Percentiles rank a stretch among this genome's conserved stretches.
Conservation (phyloP, 2,888 invertebrate genomes). For the Harpalus rufipes region DNA sequence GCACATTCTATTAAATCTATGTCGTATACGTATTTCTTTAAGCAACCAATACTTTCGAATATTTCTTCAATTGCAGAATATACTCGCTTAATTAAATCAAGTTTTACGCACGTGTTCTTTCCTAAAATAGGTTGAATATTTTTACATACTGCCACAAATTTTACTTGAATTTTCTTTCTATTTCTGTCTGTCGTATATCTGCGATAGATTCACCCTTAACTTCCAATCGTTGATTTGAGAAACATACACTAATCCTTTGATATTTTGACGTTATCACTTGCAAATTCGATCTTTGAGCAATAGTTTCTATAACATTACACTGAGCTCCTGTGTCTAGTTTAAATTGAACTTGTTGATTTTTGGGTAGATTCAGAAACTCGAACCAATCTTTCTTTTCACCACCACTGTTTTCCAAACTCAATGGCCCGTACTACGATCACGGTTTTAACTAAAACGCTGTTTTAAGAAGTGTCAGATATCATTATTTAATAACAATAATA, state of each 20-base stretch:
- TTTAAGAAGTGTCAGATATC: too few relatives aligned
- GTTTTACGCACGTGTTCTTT: background rate
- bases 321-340: constrained; percentile 25
- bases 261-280: background rate
- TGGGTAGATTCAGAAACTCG: background rate
- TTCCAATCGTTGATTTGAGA: background rate
- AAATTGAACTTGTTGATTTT: background rate
- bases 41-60: too few relatives aligned
- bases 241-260: background rate
- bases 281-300: background rate
- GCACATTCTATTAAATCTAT: too few relatives aligned
- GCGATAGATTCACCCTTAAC: background rate
- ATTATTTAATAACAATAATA: too few relatives aligned
- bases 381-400: too few relatives aligned
- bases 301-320: background rate
- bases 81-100: constrained; percentile 1
- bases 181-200: background rate
- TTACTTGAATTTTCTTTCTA: too few relatives aligned
- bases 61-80: too few relatives aligned
- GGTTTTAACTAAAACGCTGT: too few relatives aligned
- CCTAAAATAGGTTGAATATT: background rate
- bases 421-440: too few relatives aligned
- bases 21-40: too few relatives aligned
- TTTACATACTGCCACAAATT: too few relatives aligned
- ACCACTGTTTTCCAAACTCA: too few relatives aligned